Evolutionary conservation across 2,113 vertebrate genomes (phyloP).

Genomic region (Empidonax traillii): DNA sequence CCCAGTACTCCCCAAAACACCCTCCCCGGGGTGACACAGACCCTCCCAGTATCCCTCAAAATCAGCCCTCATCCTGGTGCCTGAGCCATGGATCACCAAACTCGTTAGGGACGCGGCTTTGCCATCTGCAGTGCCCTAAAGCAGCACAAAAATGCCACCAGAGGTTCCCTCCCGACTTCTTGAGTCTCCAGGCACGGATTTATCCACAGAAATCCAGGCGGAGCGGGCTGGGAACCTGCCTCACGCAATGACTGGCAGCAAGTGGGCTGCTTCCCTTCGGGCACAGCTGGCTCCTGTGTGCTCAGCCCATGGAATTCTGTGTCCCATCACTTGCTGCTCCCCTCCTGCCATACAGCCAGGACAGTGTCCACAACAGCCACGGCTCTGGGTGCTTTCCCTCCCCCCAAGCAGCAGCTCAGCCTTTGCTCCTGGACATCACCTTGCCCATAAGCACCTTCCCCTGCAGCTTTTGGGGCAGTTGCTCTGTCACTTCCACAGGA

Average conservation of each 20-base stretch:
- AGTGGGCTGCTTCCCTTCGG: neutral
- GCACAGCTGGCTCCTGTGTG: accelerated
- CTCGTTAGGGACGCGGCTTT: neutral
- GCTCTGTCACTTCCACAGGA: accelerated
- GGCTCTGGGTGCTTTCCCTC: neutral
- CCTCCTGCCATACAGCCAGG: neutral
- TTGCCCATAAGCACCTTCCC: neutral
- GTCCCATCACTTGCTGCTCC: neutral
- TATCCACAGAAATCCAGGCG: neutral
- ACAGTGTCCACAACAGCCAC: neutral
- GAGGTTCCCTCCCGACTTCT: neutral
- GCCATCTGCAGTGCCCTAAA: neutral
- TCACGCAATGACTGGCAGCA: accelerated
- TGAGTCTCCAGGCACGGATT: neutral
- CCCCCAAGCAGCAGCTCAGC: neutral
- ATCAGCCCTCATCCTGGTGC: neutral
- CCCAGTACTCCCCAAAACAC: no score
- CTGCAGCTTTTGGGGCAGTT: neutral
- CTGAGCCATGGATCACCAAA: neutral
- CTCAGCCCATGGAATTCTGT: neutral
- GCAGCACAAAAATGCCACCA: neutral
- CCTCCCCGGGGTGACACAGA: no score
- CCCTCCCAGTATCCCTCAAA: neutral
- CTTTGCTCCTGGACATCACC: neutral
- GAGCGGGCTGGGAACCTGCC: neutral